These are phyloP conservation scores for Nemotelus nigrinus DNA, from an alignment of 2,888 invertebrate species.

Conservation along the genomic window DNA sequence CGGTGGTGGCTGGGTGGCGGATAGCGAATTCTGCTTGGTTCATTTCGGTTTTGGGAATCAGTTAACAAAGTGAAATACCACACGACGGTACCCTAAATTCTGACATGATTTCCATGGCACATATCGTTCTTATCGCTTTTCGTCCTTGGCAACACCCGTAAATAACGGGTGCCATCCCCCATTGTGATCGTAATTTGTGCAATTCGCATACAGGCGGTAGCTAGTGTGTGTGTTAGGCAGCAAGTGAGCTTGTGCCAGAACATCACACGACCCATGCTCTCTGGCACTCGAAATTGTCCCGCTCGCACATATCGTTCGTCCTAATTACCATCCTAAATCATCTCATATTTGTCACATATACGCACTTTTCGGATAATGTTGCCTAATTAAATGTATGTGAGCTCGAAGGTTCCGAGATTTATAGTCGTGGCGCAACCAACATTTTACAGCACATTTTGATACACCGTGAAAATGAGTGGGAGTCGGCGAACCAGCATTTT, in stretches of 20 bases:
- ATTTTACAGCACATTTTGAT: conserved; percentile 43
- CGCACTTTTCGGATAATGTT: conserved; percentile 48
- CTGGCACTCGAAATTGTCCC: background rate
- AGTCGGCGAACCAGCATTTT: too few relatives aligned
- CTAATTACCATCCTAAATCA: conserved; percentile 54
- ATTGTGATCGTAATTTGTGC: too few relatives aligned
- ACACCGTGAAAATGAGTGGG: conserved; percentile 25
- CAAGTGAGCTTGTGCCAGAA: too few relatives aligned
- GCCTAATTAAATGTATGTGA: conserved; percentile 47
- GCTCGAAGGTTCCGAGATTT: conserved; percentile 42
- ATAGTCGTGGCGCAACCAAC: conserved; percentile 42
- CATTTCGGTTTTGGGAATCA: conserved; percentile 14
- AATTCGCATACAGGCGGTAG: too few relatives aligned
- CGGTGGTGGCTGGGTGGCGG: too few relatives aligned
- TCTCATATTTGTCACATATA: conserved; percentile 52
- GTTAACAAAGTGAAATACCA: conserved; percentile 12
- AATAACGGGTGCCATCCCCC: background rate
- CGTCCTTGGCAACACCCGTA: background rate
- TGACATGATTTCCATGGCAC: background rate
- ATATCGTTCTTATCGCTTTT: background rate
- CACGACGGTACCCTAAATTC: background rate
- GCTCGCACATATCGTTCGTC: conserved; percentile 46
- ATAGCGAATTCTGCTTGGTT: background rate
- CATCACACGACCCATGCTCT: too few relatives aligned
- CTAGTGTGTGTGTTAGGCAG: too few relatives aligned